Evolutionary conservation across 2,888 invertebrate species (phyloP).

Genomic region (Drosophila stalkeri): DNA sequence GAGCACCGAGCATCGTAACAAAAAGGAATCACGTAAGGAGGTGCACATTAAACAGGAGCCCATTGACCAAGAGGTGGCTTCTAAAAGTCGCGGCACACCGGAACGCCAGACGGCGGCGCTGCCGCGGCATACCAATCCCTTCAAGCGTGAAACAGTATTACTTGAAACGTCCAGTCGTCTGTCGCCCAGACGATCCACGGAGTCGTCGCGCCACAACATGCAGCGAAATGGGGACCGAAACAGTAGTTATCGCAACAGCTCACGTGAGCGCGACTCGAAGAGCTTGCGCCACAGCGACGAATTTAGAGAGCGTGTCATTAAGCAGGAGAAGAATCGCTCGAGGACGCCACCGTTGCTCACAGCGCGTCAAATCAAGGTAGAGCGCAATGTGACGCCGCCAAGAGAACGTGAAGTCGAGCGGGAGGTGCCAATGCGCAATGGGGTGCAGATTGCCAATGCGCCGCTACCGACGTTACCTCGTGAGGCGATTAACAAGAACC

Average conservation of each 20-base stretch:
- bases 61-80: not conserved
- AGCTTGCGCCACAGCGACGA: conserved; percentile 13
- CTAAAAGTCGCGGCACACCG: conserved; percentile 8
- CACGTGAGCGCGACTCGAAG: conserved; percentile 21
- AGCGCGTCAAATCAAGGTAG: conserved; percentile 54
- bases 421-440: conserved; percentile 43
- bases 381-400: conserved; percentile 56
- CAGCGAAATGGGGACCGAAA: conserved; percentile 43
- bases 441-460: conserved; percentile 40
- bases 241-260: conserved; percentile 9
- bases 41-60: conserved; percentile 35
- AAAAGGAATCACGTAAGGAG: conserved; percentile 42
- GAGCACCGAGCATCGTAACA: conserved; percentile 62
- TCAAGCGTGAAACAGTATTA: conserved; percentile 70
- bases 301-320: conserved; percentile 44
- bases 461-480: conserved; percentile 26
- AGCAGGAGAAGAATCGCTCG: conserved; percentile 59
- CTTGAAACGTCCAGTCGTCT: conserved; percentile 16
- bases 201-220: conserved; percentile 18
- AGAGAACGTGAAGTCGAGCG: conserved; percentile 4
- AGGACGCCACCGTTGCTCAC: conserved; percentile 51
- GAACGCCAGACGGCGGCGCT: conserved; percentile 4
- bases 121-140: conserved; percentile 51
- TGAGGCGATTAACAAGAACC: not conserved
- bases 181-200: conserved; percentile 21